Percentiles rank a stretch among this genome's conserved stretches.
Evolutionary conservation across 2,113 vertebrate genomes (phyloP).

Genomic region (Pelobates fuscus): DNA sequence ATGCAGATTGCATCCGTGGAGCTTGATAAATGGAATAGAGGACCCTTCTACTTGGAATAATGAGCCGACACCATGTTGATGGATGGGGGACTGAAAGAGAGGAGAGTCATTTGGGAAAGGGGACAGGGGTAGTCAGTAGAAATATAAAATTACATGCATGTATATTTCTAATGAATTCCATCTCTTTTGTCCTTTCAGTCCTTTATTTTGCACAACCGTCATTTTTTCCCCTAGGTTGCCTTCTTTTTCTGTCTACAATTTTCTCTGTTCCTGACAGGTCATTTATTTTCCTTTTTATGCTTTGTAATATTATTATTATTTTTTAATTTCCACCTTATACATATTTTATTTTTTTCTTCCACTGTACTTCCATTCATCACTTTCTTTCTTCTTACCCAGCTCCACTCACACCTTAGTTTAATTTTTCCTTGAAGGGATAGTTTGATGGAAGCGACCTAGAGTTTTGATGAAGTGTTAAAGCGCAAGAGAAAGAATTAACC

Average conservation of each 20-base stretch:
- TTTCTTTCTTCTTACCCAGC: constrained; percentile 54
- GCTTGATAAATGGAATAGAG: constrained; percentile 86
- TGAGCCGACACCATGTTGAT: constrained; percentile 89
- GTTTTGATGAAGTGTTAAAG: constrained; percentile 75
- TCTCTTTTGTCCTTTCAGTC: constrained; percentile 61
- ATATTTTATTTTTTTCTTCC: constrained; percentile 53
- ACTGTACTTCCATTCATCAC: constrained; percentile 27
- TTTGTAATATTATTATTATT: constrained; percentile 52
- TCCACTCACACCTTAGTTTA: constrained; percentile 60
- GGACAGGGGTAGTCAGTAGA: constrained; percentile 54
- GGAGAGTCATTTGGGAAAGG: constrained; percentile 70
- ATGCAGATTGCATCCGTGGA: constrained; percentile 99
- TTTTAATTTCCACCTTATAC: constrained; percentile 38
- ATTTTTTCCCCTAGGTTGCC: constrained; percentile 72
- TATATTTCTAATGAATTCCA: constrained; percentile 58
- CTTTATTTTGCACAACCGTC: constrained; percentile 75
- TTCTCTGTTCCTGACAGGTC: background rate
- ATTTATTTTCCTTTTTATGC: constrained; percentile 4
- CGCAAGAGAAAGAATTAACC: constrained; percentile 71
- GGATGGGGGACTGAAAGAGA: constrained; percentile 95
- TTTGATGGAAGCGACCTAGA: constrained; percentile 69
- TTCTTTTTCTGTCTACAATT: background rate
- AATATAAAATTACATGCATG: constrained; percentile 43
- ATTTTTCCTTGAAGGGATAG: constrained; percentile 72
- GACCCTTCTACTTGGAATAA: constrained; percentile 94